Evolutionary conservation across 1,140 invertebrate genomes (phyloP).

Genomic region (Philaenus spumarius): DNA sequence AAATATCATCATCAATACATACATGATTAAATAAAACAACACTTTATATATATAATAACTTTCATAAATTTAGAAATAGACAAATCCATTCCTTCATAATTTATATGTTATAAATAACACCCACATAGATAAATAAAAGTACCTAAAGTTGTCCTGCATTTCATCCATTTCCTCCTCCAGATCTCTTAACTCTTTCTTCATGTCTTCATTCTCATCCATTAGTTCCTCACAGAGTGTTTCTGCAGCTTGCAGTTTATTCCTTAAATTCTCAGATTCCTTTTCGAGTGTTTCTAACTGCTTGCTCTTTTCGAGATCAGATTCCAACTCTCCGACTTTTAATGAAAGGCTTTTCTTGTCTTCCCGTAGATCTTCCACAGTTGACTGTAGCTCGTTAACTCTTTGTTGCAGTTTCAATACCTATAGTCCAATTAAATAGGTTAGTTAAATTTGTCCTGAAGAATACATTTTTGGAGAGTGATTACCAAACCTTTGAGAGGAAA

Average conservation of each 20-base stretch:
- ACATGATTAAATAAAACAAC: no score
- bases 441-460: background rate
- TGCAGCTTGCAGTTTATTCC: constrained; percentile 71
- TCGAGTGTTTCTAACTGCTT: constrained; percentile 24
- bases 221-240: constrained; percentile 87
- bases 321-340: constrained; percentile 61
- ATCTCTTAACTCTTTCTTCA: constrained; percentile 88
- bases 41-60: no score
- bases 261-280: constrained; percentile 48
- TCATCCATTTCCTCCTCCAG: constrained; percentile 96
- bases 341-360: constrained; percentile 74
- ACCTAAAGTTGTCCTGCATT: constrained; percentile 93
- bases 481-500: background rate
- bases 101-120: no score
- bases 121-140: no score
- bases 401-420: constrained; percentile 62
- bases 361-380: constrained; percentile 66
- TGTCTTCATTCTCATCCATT: constrained; percentile 94
- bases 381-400: constrained; percentile 74
- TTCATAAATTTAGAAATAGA: no score
- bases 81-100: no score
- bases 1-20: no score
- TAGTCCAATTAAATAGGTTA: no score
- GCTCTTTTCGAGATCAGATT: constrained; percentile 52
- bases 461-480: background rate